These are phyloP conservation scores for Datnioides undecimradiatus DNA, from an alignment of 2,113 vertebrate genomes.

Conservation along the genomic window DNA sequence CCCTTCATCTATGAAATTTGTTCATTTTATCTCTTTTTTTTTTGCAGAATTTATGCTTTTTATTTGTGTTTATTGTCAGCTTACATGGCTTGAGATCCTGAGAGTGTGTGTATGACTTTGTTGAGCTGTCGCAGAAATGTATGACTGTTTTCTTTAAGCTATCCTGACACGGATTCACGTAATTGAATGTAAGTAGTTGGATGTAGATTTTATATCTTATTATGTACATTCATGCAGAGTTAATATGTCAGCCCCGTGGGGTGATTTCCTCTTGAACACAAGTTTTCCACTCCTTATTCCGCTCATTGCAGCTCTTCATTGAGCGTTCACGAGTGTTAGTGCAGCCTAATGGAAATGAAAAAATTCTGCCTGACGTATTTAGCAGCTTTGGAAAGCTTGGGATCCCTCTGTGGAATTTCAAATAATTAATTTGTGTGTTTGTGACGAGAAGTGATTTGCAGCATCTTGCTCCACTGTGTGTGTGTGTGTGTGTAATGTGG, in stretches of 20 bases:
- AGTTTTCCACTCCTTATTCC: not conserved
- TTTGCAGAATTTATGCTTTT: not conserved
- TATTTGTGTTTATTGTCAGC: not conserved
- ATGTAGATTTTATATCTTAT: not conserved
- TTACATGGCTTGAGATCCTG: no score
- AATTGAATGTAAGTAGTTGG: no score
- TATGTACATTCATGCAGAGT: not conserved
- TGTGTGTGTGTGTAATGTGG: not conserved
- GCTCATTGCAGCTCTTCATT: slow-evolving; percentile 5
- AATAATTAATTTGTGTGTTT: not conserved
- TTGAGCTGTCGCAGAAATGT: not conserved
- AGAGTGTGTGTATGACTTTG: not conserved
- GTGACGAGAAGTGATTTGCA: not conserved
- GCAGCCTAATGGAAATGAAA: no score
- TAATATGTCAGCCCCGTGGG: not conserved
- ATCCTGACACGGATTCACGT: not conserved
- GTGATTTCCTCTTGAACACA: no score
- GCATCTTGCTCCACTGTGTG: slow-evolving; percentile 9
- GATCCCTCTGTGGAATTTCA: not conserved
- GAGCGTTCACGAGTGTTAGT: no score
- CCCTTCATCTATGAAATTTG: not conserved
- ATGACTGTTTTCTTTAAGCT: not conserved
- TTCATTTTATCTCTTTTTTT: not conserved
- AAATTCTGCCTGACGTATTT: not conserved
- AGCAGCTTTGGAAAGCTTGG: not conserved